Evolutionary conservation across 2,888 invertebrate genomes (phyloP).

Genomic region (Zaprionus obscuricornis): DNA sequence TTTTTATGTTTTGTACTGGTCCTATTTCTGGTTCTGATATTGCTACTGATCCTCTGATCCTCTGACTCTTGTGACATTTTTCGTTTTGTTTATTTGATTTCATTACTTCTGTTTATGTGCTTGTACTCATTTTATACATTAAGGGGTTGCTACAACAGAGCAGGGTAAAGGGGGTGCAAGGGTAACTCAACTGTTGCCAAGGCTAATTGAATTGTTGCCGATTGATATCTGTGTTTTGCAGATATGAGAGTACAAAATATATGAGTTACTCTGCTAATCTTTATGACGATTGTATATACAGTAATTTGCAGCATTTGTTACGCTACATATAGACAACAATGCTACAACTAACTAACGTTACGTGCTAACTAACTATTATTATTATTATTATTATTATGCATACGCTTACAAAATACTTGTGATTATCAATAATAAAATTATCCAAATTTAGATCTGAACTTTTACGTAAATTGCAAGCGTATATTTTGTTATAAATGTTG

Average conservation of each 20-base stretch:
- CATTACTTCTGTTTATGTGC: constrained; percentile 40
- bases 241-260: constrained; percentile 49
- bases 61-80: constrained; percentile 64
- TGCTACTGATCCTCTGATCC: background rate
- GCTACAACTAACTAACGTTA: too few relatives aligned
- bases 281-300: constrained; percentile 62
- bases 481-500: too few relatives aligned
- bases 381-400: too few relatives aligned
- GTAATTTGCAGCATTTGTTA: constrained; percentile 59
- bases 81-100: constrained; percentile 67
- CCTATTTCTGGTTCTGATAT: too few relatives aligned
- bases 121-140: constrained; percentile 60
- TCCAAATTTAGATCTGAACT: too few relatives aligned
- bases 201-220: constrained; percentile 72
- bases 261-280: constrained; percentile 50
- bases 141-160: too few relatives aligned
- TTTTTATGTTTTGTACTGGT: background rate
- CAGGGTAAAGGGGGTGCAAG: constrained; percentile 5
- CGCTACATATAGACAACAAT: too few relatives aligned
- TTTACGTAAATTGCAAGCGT: too few relatives aligned
- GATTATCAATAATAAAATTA: too few relatives aligned
- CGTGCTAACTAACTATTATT: too few relatives aligned
- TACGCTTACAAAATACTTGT: too few relatives aligned
- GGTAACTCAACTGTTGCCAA: constrained; percentile 47
- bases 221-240: constrained; percentile 51